These are phyloP conservation scores for Peromyscus polionotus DNA, from an alignment of 2,113 vertebrate genomes.

Conservation along the genomic window DNA sequence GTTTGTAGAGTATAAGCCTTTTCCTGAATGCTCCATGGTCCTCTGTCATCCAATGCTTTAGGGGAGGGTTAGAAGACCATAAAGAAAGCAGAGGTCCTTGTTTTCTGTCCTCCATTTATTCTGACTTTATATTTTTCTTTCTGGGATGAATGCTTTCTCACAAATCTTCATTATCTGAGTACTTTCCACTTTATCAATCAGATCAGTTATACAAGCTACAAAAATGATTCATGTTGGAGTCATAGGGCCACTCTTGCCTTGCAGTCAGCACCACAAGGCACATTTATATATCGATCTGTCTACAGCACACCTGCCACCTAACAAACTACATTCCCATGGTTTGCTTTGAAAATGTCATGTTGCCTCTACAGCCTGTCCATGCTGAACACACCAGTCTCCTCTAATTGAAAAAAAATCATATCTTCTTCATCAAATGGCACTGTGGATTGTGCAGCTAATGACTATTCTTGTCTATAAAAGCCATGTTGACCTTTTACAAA, in stretches of 20 bases:
- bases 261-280: not conserved
- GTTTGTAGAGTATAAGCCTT: not conserved
- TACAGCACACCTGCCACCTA: not conserved
- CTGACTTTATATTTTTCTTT: not conserved
- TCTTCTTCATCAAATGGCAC: not conserved
- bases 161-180: not conserved
- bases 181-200: not conserved
- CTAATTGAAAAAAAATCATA: not conserved
- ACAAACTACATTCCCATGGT: not conserved
- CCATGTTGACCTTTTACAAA: conserved; percentile 34
- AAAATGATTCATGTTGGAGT: not conserved
- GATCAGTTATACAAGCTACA: conserved; percentile 16
- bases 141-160: not conserved
- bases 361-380: not conserved
- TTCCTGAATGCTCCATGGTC: not conserved
- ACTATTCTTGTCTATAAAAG: conserved; percentile 47
- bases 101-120: not conserved
- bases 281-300: not conserved
- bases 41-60: not conserved
- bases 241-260: not conserved
- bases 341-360: conserved; percentile 26
- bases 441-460: not conserved
- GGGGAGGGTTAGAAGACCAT: not conserved
- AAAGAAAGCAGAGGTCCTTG: not conserved
- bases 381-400: not conserved